Evolutionary conservation across 2,888 invertebrate genomes (phyloP), one percentile per base, ranked within the genome.

Genomic region (Steinernema carpocapsae): DNA sequence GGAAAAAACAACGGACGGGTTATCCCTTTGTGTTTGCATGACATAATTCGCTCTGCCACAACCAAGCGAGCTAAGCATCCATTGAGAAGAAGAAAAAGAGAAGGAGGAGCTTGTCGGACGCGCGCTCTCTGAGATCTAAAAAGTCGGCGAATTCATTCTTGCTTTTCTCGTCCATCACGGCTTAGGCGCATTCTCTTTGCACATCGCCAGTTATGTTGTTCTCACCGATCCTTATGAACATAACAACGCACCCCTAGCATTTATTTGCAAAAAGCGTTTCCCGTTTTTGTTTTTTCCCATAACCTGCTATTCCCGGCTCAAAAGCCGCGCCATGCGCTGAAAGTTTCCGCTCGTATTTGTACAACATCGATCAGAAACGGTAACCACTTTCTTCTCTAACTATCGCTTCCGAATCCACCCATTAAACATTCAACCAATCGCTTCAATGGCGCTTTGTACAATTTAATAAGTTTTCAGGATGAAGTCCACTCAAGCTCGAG

Each of bases 381-480:
- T 37, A 37, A 37, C 37, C 37, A 10, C 37, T 37, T 37, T 37
- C 37, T 37, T 10, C 10, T 37, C 37, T 37, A 37, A 37, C 37
- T 37, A 37, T 37, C 37, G 37, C 37, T 37, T 37, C 37, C 37
- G 37, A 10, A 37, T 37, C 10, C 37, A 37, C 37, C 37, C 37
- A 37, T 37, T 37, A n/a, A n/a, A n/a, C 37, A 37, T 37, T 37
- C 37, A 37, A 6, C 10, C 37, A 37, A 37, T 10, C 37, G 3
- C 37, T 37, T 48, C 48, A 48, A 19, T 17, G 2, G 48, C n/a
- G n/a, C 19, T 48, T 48, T 48, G 56, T 76, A 74, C 74, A 76
- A 76, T 64, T 74, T 70, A 32, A 75, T 73, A 22, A 70, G 73
- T n/a, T 76, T 79, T 22, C 56, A 78, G 73, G 81, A 81, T 78